A percentile compares a stretch with the other conserved stretches of the same genome.
Evolutionary conservation across 2,888 invertebrate species (phyloP).

Genomic region (Steinernema carpocapsae): DNA sequence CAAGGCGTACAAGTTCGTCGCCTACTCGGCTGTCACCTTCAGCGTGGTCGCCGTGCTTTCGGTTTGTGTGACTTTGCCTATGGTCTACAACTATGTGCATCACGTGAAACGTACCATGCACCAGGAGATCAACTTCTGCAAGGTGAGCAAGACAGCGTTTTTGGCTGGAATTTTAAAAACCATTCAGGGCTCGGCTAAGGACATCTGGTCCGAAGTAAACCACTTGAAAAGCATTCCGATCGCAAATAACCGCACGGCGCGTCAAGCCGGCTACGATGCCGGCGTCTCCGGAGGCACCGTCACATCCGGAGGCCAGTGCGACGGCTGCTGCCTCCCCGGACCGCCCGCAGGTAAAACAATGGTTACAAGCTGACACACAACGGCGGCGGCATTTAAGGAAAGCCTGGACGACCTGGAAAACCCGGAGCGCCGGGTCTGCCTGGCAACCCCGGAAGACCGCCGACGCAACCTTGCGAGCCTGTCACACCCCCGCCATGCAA

Average conservation of each 20-base stretch:
- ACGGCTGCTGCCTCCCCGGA: constrained; percentile 16
- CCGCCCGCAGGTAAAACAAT: too few species aligned
- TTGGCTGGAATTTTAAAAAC: neutral
- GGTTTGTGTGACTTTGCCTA: constrained; percentile 49
- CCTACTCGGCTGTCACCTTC: constrained; percentile 30
- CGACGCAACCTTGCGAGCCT: constrained; percentile 61
- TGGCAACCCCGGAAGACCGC: constrained; percentile 60
- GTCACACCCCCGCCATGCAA: constrained; percentile 63
- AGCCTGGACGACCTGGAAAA: constrained; percentile 59
- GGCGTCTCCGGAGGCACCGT: constrained; percentile 14
- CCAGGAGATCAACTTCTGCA: constrained; percentile 53
- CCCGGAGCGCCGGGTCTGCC: constrained; percentile 61
- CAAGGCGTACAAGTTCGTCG: constrained; percentile 34
- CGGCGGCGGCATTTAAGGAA: too few species aligned
- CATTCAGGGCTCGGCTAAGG: constrained; percentile 52
- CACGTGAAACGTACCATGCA: constrained; percentile 51
- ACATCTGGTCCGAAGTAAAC: constrained; percentile 59
- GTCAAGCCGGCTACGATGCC: constrained; percentile 53
- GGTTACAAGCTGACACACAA: too few species aligned
- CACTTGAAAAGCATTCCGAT: constrained; percentile 51
- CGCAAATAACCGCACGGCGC: constrained; percentile 50
- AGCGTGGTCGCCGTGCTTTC: constrained; percentile 30
- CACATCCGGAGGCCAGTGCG: constrained; percentile 14
- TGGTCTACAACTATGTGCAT: constrained; percentile 53
- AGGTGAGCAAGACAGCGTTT: constrained; percentile 27